phyloP scores from a whole-genome alignment of 1,140 invertebrate species.

The Lepidurus arcticus region DNA sequence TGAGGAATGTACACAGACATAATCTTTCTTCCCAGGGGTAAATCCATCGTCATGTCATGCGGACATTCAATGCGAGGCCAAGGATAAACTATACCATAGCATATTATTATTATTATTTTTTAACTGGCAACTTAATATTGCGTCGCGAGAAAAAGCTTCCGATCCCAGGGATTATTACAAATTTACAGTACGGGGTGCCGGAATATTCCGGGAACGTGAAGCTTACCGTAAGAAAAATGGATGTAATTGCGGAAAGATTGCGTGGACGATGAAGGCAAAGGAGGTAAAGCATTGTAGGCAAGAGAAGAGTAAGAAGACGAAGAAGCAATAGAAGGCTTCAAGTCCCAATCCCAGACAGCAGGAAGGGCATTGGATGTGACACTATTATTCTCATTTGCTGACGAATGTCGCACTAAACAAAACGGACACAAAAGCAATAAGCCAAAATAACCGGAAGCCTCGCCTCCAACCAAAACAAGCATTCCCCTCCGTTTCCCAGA shows the following conservation, averaged over 20 bases:
- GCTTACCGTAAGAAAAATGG: slow-evolving; percentile 34
- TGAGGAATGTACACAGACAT: slow-evolving; percentile 55
- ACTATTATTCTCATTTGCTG: background rate
- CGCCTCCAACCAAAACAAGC: background rate
- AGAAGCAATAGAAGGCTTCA: slow-evolving; percentile 1
- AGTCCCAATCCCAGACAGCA: slow-evolving; percentile 9
- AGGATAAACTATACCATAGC: slow-evolving; percentile 29
- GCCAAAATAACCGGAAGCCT: background rate
- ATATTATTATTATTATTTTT: background rate
- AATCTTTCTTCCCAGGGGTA: slow-evolving; percentile 51
- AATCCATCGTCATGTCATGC: slow-evolving; percentile 48
- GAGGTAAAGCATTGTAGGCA: slow-evolving; percentile 4
- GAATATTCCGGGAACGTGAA: background rate
- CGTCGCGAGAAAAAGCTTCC: too few relatives aligned
- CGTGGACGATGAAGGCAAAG: slow-evolving; percentile 14
- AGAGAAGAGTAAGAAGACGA: slow-evolving; percentile 9
- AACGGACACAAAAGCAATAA: background rate
- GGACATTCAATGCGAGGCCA: slow-evolving; percentile 34
- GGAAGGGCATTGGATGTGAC: slow-evolving; percentile 7
- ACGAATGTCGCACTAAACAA: background rate
- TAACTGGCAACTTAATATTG: background rate
- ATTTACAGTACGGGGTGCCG: background rate
- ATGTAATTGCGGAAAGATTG: slow-evolving; percentile 32
- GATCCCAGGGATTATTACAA: background rate
- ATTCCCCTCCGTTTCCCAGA: background rate